phyloP scores from a whole-genome alignment of 1,140 invertebrate genomes.

The Pissodes strobi region DNA sequence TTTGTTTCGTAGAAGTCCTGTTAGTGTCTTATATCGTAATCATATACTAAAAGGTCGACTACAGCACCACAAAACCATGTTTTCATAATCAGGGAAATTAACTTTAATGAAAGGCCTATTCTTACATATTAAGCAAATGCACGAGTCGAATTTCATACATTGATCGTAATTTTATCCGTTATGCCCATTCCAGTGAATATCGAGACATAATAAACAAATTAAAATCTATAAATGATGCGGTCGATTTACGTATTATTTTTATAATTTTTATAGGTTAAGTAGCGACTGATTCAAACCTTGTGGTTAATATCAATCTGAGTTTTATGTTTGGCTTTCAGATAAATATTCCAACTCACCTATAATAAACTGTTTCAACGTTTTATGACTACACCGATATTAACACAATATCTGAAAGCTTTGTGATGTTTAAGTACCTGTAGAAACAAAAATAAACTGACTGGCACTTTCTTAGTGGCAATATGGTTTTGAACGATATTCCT shows the following conservation, averaged over 20 bases:
- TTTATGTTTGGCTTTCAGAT: constrained; percentile 33
- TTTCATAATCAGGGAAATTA: no score
- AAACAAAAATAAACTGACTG: constrained; percentile 34
- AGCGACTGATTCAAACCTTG: constrained; percentile 20
- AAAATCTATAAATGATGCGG: background rate
- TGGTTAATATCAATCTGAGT: constrained; percentile 30
- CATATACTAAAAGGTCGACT: no score
- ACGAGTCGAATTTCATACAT: no score
- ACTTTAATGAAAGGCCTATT: no score
- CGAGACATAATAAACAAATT: no score
- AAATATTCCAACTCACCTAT: constrained; percentile 37
- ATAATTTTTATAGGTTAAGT: constrained; percentile 25
- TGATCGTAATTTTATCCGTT: no score
- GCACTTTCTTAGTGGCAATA: constrained; percentile 30
- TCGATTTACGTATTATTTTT: constrained; percentile 15
- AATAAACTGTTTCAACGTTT: constrained; percentile 34
- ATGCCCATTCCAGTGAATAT: no score
- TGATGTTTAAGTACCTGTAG: constrained; percentile 35
- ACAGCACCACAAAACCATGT: no score
- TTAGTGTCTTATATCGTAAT: no score
- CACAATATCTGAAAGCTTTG: constrained; percentile 39
- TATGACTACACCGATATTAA: constrained; percentile 35
- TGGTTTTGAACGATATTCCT: constrained; percentile 17
- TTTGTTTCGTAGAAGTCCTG: no score
- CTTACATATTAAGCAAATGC: no score